Conservation (phyloP, 2,797 vertebrate species). For the Darevskia mixta region DNA sequence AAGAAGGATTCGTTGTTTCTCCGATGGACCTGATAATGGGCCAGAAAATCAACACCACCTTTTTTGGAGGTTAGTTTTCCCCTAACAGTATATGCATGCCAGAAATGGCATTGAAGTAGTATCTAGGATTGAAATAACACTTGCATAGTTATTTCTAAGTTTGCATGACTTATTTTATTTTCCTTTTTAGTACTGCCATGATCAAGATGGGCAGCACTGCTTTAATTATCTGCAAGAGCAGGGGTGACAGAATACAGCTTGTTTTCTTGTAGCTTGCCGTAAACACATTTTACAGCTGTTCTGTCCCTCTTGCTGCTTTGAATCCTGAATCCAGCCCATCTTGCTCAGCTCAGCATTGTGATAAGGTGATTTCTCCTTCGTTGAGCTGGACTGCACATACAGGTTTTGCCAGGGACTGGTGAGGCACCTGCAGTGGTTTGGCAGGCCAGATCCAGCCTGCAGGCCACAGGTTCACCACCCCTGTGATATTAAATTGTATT, state of each 20-base stretch:
- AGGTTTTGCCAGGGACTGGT: too few species aligned
- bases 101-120: neutral
- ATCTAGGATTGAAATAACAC: neutral
- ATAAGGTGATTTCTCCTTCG: too few species aligned
- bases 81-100: neutral
- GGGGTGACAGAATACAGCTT: neutral
- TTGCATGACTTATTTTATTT: neutral
- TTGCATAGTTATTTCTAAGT: neutral
- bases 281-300: neutral
- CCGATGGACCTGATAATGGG: slow-evolving; percentile 80
- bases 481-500: too few species aligned
- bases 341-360: neutral
- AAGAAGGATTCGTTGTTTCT: slow-evolving; percentile 71
- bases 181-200: neutral
- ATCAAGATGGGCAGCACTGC: neutral
- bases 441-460: too few species aligned
- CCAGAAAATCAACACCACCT: slow-evolving; percentile 82
- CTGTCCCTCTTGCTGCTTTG: neutral
- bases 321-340: neutral
- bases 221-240: neutral
- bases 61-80: slow-evolving; percentile 80
- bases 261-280: neutral
- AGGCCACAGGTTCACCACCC: too few species aligned
- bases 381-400: too few species aligned
- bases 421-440: too few species aligned